These are phyloP conservation scores for Cecropterus lyciades DNA, from an alignment of 1,140 invertebrate genomes.

Conservation along the genomic window DNA sequence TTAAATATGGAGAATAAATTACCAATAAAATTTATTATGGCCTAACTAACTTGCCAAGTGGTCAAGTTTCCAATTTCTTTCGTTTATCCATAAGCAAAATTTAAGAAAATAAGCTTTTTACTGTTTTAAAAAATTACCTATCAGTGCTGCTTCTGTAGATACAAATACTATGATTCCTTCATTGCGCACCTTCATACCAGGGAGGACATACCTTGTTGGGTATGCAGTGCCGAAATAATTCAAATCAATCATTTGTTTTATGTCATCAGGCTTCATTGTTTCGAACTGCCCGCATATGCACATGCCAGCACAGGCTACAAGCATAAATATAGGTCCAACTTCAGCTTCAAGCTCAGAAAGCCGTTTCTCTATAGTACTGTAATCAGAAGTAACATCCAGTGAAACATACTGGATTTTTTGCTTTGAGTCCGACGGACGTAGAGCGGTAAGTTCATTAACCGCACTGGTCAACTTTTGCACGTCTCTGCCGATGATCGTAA, in stretches of 20 bases:
- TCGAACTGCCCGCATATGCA: slow-evolving; percentile 93
- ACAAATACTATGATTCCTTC: slow-evolving; percentile 93
- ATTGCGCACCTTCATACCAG: slow-evolving; percentile 88
- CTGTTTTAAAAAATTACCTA: slow-evolving; percentile 86
- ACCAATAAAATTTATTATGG: no score
- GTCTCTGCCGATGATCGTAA: slow-evolving; percentile 95
- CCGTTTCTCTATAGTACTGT: slow-evolving; percentile 86
- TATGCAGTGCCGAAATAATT: slow-evolving; percentile 91
- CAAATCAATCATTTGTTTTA: slow-evolving; percentile 89
- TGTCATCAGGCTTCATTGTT: slow-evolving; percentile 89
- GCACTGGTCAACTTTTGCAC: slow-evolving; percentile 87
- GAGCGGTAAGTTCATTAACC: slow-evolving; percentile 84
- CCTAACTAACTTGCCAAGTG: no score
- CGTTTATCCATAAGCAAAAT: no score
- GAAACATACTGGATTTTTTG: slow-evolving; percentile 90
- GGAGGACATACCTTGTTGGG: slow-evolving; percentile 88
- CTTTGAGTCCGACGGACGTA: slow-evolving; percentile 62
- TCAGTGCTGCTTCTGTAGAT: slow-evolving; percentile 94
- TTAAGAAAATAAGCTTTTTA: no score
- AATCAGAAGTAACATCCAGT: slow-evolving; percentile 90
- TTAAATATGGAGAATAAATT: no score
- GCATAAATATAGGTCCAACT: slow-evolving; percentile 92
- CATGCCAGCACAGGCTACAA: slow-evolving; percentile 96
- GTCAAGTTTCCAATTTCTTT: no score
- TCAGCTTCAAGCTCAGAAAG: slow-evolving; percentile 85